Percentiles rank a stretch among this genome's conserved stretches.
Conservation (phyloP, 2,113 vertebrate genomes). For the Setophaga petechia region DNA sequence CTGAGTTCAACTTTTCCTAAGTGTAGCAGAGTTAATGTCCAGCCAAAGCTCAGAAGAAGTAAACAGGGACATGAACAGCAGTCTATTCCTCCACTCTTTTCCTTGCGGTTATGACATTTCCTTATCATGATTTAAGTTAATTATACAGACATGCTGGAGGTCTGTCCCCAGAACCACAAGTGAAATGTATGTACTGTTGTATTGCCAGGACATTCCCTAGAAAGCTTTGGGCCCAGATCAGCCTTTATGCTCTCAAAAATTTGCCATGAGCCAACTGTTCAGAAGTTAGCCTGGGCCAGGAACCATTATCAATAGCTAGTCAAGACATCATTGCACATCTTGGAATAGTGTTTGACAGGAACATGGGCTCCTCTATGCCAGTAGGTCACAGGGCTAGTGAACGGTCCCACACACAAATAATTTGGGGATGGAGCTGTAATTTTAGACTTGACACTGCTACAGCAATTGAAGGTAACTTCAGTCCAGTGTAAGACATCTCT, state of each 20-base stretch:
- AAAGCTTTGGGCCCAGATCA: not conserved
- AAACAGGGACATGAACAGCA: not conserved
- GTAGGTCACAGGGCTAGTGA: not conserved
- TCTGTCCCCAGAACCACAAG: not conserved
- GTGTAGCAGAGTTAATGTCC: not conserved
- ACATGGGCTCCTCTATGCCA: not conserved
- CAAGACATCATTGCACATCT: not conserved
- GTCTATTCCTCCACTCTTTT: not conserved
- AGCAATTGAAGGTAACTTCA: not conserved
- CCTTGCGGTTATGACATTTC: not conserved
- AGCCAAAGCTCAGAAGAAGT: not conserved
- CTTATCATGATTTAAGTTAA: not conserved
- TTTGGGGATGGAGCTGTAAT: not conserved
- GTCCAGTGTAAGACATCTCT: not conserved
- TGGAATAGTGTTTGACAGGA: not conserved
- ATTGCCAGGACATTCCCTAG: not conserved
- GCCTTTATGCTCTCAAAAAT: not conserved
- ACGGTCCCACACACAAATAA: not conserved
- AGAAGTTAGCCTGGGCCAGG: not conserved
- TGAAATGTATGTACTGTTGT: not conserved
- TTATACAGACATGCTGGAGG: not conserved
- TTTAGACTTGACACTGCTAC: not conserved
- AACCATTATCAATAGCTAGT: not conserved
- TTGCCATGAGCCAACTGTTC: not conserved
- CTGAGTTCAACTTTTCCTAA: not conserved